These are phyloP conservation scores for Gorilla gorilla DNA, from an alignment of 2,113 vertebrate species.

Conservation along the genomic window DNA sequence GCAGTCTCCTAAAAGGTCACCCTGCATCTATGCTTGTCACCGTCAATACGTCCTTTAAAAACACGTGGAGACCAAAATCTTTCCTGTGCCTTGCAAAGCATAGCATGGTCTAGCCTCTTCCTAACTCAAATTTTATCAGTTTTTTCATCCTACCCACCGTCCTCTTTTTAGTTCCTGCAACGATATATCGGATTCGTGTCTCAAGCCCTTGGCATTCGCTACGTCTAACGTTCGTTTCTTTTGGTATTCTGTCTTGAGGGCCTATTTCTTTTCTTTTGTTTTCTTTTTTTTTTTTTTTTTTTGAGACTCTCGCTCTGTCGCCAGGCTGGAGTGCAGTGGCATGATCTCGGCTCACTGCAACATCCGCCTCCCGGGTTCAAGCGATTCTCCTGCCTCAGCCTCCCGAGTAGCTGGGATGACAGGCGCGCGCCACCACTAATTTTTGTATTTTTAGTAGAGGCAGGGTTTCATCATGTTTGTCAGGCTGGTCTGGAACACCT, in stretches of 20 bases:
- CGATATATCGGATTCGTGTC: neutral
- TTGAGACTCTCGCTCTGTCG: too few species aligned
- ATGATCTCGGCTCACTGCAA: too few species aligned
- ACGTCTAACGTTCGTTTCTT: conserved; percentile 14
- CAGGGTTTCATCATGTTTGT: too few species aligned
- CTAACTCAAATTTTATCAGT: neutral
- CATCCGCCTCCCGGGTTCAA: too few species aligned
- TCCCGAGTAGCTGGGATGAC: too few species aligned
- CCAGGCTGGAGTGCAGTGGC: too few species aligned
- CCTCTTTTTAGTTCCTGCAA: conserved; percentile 28
- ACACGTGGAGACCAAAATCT: neutral
- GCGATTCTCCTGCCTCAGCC: too few species aligned
- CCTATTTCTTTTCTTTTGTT: too few species aligned
- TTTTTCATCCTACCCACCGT: neutral
- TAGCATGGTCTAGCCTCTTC: neutral
- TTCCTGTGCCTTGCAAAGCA: conserved; percentile 12
- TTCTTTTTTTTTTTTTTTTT: too few species aligned
- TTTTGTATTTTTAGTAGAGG: too few species aligned
- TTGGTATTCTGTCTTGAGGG: neutral
- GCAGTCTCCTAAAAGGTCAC: neutral
- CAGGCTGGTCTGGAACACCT: too few species aligned
- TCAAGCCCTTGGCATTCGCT: neutral
- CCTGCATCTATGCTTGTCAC: neutral
- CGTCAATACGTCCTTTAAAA: neutral
- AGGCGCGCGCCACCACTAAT: too few species aligned